Evolutionary conservation across 2,888 invertebrate species (phyloP).

Genomic region (Leptinotarsa haldemani): DNA sequence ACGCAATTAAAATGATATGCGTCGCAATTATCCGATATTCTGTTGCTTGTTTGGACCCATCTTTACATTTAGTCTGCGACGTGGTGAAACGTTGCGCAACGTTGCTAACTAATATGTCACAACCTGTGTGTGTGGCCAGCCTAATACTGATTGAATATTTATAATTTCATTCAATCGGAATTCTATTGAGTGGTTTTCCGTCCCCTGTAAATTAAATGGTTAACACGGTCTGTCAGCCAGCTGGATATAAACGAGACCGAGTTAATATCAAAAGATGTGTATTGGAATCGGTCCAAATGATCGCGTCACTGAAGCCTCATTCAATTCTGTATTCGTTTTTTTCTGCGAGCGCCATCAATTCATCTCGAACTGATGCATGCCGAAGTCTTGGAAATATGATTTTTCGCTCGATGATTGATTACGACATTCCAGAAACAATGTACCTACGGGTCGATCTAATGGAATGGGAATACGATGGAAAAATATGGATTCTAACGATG

Average conservation of each 20-base stretch:
- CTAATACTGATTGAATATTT: neutral
- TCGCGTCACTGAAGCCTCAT: slow-evolving; percentile 12
- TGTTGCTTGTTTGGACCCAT: too few relatives aligned
- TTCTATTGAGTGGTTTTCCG: slow-evolving; percentile 19
- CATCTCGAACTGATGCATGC: slow-evolving; percentile 11
- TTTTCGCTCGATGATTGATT: slow-evolving; percentile 10
- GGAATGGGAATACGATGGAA: neutral
- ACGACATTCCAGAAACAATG: slow-evolving; percentile 11
- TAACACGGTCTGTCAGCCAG: slow-evolving; percentile 13
- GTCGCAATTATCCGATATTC: too few relatives aligned
- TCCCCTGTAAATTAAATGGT: slow-evolving; percentile 15
- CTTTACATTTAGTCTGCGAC: too few relatives aligned
- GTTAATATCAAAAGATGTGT: slow-evolving; percentile 26
- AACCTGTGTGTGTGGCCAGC: too few relatives aligned
- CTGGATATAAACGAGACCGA: slow-evolving; percentile 28
- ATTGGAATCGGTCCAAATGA: slow-evolving; percentile 29
- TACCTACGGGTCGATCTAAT: neutral
- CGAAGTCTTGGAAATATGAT: slow-evolving; percentile 13
- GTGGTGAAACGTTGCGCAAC: too few relatives aligned
- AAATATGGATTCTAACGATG: neutral
- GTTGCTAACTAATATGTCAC: too few relatives aligned
- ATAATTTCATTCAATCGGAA: slow-evolving; percentile 14
- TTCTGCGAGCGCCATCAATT: slow-evolving; percentile 12
- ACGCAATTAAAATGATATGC: too few relatives aligned
- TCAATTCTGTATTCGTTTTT: slow-evolving; percentile 21